phyloP scores from a whole-genome alignment of 2,888 invertebrate genomes.

The Sinopyrophorus schimmeli region DNA sequence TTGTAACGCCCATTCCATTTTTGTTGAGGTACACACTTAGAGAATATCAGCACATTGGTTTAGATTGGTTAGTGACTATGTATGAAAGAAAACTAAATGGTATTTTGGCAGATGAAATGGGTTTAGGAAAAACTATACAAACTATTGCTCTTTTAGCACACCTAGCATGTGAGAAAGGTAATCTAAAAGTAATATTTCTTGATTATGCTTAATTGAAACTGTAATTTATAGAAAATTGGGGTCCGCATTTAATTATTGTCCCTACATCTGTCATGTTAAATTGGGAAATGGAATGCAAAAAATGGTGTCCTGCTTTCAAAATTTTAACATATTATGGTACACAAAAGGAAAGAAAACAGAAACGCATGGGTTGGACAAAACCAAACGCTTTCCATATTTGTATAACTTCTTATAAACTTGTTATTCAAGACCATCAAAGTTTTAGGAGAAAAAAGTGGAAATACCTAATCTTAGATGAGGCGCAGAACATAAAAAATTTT shows the following conservation, averaged over 20 bases:
- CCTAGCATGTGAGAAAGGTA: conserved; percentile 84
- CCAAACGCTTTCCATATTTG: conserved; percentile 98
- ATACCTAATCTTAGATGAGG: conserved; percentile 96
- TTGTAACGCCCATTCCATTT: conserved; percentile 91
- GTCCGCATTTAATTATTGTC: conserved; percentile 97
- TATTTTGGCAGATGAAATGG: conserved; percentile 97
- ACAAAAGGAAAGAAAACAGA: conserved; percentile 91
- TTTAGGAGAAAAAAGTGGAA: conserved; percentile 98
- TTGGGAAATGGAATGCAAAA: conserved; percentile 99
- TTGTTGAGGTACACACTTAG: conserved; percentile 86
- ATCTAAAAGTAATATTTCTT: no score
- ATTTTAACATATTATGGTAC: conserved; percentile 97
- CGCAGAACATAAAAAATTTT: conserved; percentile 99
- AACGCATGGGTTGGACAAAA: conserved; percentile 96
- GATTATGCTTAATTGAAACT: conserved; percentile 11
- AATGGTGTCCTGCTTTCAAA: conserved; percentile 99
- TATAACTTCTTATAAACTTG: conserved; percentile 96
- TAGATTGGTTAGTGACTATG: conserved; percentile 97
- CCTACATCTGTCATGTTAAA: conserved; percentile 99
- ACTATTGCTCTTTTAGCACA: conserved; percentile 94
- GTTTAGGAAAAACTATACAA: conserved; percentile 95
- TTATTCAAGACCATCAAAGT: conserved; percentile 97
- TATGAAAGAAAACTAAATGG: conserved; percentile 93
- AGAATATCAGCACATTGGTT: conserved; percentile 96
- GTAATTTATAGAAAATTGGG: conserved; percentile 76